Evolutionary conservation across 2,888 invertebrate species (phyloP).

Genomic region (Nephrotoma guestfalica): DNA sequence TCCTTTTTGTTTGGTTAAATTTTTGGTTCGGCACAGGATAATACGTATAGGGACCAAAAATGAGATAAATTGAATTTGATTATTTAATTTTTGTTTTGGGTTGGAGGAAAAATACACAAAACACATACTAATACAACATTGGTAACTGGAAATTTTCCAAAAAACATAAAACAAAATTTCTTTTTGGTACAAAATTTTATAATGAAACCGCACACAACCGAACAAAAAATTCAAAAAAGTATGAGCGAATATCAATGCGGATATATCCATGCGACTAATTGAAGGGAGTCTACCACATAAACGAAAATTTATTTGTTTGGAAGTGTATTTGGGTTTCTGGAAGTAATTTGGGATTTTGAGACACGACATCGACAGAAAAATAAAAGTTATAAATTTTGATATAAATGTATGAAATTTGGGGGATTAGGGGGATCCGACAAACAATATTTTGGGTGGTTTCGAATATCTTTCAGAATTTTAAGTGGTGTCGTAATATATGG

Average conservation of each 20-base stretch:
- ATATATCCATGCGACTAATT: not conserved
- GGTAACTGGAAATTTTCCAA: not conserved
- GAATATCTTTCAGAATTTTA: too few relatives aligned
- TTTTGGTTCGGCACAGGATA: not conserved
- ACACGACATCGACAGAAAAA: not conserved
- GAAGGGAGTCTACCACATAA: not conserved
- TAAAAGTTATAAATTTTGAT: too few relatives aligned
- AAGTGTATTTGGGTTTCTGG: not conserved
- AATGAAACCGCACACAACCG: not conserved
- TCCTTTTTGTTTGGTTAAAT: not conserved
- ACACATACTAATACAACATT: not conserved
- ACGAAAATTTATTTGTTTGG: not conserved
- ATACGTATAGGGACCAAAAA: not conserved
- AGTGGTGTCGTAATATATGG: too few relatives aligned
- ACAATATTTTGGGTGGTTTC: too few relatives aligned
- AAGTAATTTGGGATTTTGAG: not conserved
- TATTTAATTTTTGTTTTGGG: not conserved
- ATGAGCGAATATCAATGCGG: not conserved
- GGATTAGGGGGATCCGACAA: too few relatives aligned
- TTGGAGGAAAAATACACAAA: not conserved
- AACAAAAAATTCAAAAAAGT: not conserved
- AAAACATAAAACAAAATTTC: not conserved
- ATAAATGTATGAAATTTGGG: too few relatives aligned
- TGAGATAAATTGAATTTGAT: not conserved
- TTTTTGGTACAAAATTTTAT: not conserved